These are phyloP conservation scores for Cepphus grylle DNA, from an alignment of 2,113 vertebrate species.

Conservation along the genomic window DNA sequence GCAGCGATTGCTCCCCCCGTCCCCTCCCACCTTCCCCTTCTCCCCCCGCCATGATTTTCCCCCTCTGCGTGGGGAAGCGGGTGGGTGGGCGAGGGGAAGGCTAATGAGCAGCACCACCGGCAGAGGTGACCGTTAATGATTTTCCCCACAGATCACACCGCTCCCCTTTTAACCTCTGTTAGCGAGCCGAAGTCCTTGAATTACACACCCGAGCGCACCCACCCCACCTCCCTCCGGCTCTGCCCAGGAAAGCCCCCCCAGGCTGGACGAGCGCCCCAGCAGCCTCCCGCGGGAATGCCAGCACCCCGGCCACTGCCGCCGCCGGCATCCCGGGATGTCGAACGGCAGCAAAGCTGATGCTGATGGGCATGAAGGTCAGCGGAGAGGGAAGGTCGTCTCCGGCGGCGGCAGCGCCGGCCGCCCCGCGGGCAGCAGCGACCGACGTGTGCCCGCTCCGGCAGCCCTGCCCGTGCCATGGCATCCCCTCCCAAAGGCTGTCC, in stretches of 20 bases:
- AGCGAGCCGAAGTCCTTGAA: not conserved
- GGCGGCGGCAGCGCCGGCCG: rapidly evolving
- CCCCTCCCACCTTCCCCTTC: too few relatives aligned
- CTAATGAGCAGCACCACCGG: rapidly evolving
- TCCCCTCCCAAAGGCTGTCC: not conserved
- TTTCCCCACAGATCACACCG: not conserved
- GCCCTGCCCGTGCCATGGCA: rapidly evolving
- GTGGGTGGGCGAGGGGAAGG: not conserved
- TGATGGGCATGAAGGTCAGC: conserved; percentile 40
- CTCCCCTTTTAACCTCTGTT: conserved; percentile 22
- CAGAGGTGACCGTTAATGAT: not conserved
- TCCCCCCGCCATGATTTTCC: not conserved
- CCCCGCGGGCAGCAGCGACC: not conserved
- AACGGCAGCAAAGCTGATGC: not conserved
- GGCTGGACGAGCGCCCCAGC: not conserved
- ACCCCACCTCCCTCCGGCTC: not conserved
- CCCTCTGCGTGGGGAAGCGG: not conserved
- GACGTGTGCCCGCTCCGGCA: rapidly evolving
- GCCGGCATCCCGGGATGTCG: not conserved
- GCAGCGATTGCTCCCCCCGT: rapidly evolving
- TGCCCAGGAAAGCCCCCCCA: not conserved
- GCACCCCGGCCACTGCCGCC: not conserved
- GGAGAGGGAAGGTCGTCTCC: not conserved
- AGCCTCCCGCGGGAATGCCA: not conserved
- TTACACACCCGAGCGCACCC: not conserved